Evolutionary conservation across 1,140 invertebrate genomes (phyloP).

Genomic region (Bacillus rossius): DNA sequence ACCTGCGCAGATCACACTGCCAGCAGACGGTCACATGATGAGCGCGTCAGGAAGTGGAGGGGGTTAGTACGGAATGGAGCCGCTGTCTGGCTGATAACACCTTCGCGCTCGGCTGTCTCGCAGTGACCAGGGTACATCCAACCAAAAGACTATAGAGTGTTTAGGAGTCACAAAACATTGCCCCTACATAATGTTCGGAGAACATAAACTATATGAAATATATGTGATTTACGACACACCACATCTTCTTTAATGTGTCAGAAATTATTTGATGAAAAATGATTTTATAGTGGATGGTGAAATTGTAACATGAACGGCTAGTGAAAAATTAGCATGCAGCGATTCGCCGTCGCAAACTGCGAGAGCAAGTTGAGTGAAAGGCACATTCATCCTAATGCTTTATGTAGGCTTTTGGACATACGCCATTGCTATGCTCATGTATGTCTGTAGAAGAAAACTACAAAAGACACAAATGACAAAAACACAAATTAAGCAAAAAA

Average conservation of each 20-base stretch:
- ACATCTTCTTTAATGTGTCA: constrained; percentile 12
- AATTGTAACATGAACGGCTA: not conserved
- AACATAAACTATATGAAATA: not conserved
- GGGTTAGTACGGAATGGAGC: too few species aligned
- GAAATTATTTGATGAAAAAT: constrained; percentile 11
- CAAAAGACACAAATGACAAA: too few species aligned
- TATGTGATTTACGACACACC: constrained; percentile 4
- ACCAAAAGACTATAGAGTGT: constrained; percentile 3
- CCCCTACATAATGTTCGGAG: not conserved
- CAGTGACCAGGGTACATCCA: constrained; percentile 17
- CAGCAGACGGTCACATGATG: too few species aligned
- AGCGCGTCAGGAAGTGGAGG: too few species aligned
- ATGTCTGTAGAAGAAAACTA: too few species aligned
- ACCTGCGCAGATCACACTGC: too few species aligned
- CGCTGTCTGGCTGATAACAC: too few species aligned
- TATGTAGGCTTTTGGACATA: too few species aligned
- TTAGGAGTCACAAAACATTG: not conserved
- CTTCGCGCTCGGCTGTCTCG: too few species aligned
- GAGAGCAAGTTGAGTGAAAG: constrained; percentile 14
- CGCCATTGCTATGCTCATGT: too few species aligned
- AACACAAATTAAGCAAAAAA: too few species aligned
- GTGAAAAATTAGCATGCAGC: not conserved
- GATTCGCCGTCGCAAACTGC: not conserved
- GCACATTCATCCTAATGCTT: constrained; percentile 24
- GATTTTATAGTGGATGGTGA: too few species aligned